Evolutionary conservation across 2,888 invertebrate species (phyloP), one percentile per base, ranked within the genome.

Genomic region (Craniophora ligustri): DNA sequence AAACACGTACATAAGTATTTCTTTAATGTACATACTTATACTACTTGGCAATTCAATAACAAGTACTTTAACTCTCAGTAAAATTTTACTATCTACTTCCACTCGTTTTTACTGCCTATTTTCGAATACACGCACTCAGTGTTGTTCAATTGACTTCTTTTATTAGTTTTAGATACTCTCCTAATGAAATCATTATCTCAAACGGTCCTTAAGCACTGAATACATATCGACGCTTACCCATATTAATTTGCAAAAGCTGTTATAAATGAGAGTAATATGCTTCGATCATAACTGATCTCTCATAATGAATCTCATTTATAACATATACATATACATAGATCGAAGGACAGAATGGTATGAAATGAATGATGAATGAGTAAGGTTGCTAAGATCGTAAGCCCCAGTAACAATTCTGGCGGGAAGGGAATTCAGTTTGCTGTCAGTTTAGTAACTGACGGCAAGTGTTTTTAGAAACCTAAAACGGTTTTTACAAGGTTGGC

Each of bases 211-310:
- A 21, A 21, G 32, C 15, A 35, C 41, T 58, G 51, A 60, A 64
- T 60, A 57, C 49, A 58, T 48, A 72, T 61, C 50, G 56, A 18
- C 21, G 10, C 47, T 69, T 69, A 59, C 56, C 56, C 45, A 54
- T 50, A 66, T 57, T 51, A 3, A 50, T 59, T 66, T 44, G 51
- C 49, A 64, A 48, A 62, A 64, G 67, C 3, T 28, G 21, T 47
- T 65, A 56, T 39, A 15, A 47, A 30, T 34, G n/a, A 11, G n/a
- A 45, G 36, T 61, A 45, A 46, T 47, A 45, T 47, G n/a, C n/a
- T n/a, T n/a, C n/a, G n/a, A n/a, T n/a, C n/a, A n/a, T n/a, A n/a
- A n/a, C n/a, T n/a, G n/a, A n/a, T n/a, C n/a, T n/a, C n/a, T n/a
- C n/a, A n/a, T n/a, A n/a, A n/a, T n/a, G n/a, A n/a, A n/a, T n/a